Conservation (phyloP, 2,797 vertebrate genomes). For the Chelon labrosus region DNA sequence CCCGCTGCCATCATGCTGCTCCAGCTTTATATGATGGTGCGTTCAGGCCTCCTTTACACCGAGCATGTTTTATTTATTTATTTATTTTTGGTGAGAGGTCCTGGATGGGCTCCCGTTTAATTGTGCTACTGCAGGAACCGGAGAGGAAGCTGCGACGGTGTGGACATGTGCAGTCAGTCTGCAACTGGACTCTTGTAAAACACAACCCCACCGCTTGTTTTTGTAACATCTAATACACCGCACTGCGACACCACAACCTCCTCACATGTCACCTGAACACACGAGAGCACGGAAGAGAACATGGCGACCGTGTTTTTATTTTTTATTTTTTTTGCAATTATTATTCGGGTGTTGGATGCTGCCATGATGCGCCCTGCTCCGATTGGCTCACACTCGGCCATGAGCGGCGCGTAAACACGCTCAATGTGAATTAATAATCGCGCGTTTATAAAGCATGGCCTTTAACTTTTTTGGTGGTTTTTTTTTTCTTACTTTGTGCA, state of each 20-base stretch:
- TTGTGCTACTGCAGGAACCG: background rate
- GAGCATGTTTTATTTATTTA: background rate
- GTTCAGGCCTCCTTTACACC: background rate
- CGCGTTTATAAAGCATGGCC: no score
- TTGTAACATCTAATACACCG: conserved; percentile 1
- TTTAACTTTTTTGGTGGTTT: no score
- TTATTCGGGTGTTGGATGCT: no score
- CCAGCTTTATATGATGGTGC: background rate
- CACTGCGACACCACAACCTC: background rate
- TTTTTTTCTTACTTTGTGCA: no score
- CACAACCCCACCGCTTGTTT: conserved; percentile 26
- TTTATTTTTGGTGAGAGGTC: no score
- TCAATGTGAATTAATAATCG: no score
- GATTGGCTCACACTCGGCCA: no score
- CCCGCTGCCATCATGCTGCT: background rate
- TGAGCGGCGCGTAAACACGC: no score
- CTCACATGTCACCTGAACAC: background rate
- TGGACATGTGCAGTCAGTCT: conserved; percentile 10
- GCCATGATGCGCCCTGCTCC: no score
- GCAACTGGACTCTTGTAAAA: conserved; percentile 7
- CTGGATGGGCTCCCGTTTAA: background rate
- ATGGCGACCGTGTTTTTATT: no score
- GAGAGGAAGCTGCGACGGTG: background rate
- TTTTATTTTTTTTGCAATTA: no score
- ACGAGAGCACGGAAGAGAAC: no score